These are phyloP conservation scores for Hydropsyche tenuis DNA, from an alignment of 1,140 invertebrate species.

Conservation along the genomic window DNA sequence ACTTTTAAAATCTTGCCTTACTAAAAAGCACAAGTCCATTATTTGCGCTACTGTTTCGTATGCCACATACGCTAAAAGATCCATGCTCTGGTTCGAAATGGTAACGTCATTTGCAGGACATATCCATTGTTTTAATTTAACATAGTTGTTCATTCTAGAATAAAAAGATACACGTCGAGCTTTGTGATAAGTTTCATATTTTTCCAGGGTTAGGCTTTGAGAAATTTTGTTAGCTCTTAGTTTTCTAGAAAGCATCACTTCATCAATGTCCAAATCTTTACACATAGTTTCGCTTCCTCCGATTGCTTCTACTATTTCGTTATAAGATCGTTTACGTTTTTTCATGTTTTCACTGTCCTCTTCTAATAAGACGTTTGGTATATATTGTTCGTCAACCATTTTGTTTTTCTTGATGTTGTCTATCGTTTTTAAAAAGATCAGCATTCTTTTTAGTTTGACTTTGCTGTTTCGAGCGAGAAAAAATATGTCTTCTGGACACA, in stretches of 20 bases:
- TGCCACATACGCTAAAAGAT: slow-evolving; percentile 69
- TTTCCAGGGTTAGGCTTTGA: slow-evolving; percentile 54
- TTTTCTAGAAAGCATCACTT: slow-evolving; percentile 56
- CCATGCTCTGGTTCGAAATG: slow-evolving; percentile 61
- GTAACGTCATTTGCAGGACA: slow-evolving; percentile 59
- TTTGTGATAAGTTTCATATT: slow-evolving; percentile 60
- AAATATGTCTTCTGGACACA: slow-evolving; percentile 62
- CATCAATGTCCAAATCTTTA: slow-evolving; percentile 52
- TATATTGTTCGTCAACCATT: slow-evolving; percentile 32
- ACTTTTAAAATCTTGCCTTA: slow-evolving; percentile 66
- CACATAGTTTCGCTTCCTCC: slow-evolving; percentile 59
- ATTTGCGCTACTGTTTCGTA: slow-evolving; percentile 74
- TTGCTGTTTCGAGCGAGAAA: slow-evolving; percentile 68
- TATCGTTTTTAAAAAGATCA: slow-evolving; percentile 54
- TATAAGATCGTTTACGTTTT: slow-evolving; percentile 41
- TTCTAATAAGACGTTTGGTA: slow-evolving; percentile 40
- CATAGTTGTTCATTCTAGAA: slow-evolving; percentile 54
- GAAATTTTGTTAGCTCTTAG: slow-evolving; percentile 57
- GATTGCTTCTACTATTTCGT: slow-evolving; percentile 43
- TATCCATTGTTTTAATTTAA: slow-evolving; percentile 67
- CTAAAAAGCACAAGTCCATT: slow-evolving; percentile 69
- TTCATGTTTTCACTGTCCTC: slow-evolving; percentile 42
- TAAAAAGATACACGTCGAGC: slow-evolving; percentile 62
- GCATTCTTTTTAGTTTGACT: slow-evolving; percentile 56
- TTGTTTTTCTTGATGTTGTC: slow-evolving; percentile 48